Evolutionary conservation across 2,888 invertebrate species (phyloP).

Genomic region (Bruchidius siliquastri): DNA sequence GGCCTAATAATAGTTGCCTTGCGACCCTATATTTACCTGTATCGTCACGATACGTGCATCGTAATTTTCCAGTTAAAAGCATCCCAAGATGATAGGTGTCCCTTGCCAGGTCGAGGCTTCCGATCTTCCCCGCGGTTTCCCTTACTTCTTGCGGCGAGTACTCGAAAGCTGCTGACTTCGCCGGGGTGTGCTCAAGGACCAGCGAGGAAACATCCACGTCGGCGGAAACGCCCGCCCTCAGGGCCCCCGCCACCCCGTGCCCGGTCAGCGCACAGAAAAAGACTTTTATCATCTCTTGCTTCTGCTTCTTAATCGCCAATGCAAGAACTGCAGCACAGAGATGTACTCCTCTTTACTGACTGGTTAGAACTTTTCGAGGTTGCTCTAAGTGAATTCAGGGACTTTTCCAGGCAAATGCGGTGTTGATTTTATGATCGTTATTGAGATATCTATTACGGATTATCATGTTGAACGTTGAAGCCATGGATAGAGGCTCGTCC

Average conservation of each 20-base stretch:
- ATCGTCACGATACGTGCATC: background rate
- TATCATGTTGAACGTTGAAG: too few relatives aligned
- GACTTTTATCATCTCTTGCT: background rate
- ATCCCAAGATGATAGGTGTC: background rate
- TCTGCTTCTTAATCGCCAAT: background rate
- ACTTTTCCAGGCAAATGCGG: too few relatives aligned
- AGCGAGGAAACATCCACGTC: background rate
- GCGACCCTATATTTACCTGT: background rate
- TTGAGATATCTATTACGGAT: too few relatives aligned
- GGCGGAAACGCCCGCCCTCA: background rate
- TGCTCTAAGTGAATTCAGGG: too few relatives aligned
- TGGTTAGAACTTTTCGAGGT: too few relatives aligned
- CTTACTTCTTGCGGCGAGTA: background rate
- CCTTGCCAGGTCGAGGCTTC: background rate
- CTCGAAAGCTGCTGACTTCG: background rate
- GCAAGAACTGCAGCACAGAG: background rate
- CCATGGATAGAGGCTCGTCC: too few relatives aligned
- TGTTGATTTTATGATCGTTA: too few relatives aligned
- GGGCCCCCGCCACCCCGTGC: background rate
- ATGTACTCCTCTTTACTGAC: background rate
- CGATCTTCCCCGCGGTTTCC: background rate
- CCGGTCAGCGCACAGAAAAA: background rate
- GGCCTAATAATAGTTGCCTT: background rate
- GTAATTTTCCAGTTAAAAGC: background rate
- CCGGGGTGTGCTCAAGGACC: background rate